A percentile compares a stretch with the other conserved stretches of the same genome.
Evolutionary conservation across 2,797 vertebrate genomes (phyloP).

Genomic region (Carcharodon carcharias): DNA sequence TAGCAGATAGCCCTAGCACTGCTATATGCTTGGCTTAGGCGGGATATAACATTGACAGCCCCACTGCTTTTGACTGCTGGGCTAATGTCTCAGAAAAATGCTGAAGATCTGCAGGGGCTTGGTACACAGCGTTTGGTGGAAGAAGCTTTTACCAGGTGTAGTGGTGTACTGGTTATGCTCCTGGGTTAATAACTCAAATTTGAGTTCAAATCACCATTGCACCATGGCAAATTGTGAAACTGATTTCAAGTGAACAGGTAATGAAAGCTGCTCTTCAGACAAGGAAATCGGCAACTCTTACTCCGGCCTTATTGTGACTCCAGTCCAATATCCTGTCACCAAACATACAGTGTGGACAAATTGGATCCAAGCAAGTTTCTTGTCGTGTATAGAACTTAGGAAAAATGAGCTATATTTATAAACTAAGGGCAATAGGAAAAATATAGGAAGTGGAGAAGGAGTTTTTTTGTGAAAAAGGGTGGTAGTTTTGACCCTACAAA

Average conservation of each 20-base stretch:
- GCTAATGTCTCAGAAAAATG: neutral
- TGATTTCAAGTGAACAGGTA: neutral
- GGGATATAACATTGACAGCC: neutral
- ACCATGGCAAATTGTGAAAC: neutral
- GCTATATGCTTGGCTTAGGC: neutral
- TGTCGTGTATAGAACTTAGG: neutral
- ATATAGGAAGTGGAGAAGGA: neutral
- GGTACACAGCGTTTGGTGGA: neutral
- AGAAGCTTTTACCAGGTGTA: neutral
- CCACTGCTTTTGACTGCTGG: neutral
- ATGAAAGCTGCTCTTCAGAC: neutral
- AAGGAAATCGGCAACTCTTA: neutral
- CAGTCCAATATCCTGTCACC: too few relatives aligned
- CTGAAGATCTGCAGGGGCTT: neutral
- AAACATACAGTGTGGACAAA: neutral
- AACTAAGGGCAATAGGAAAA: neutral
- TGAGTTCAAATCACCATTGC: neutral
- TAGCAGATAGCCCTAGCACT: neutral
- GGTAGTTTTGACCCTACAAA: neutral
- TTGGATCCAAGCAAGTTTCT: neutral
- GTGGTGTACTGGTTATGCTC: neutral
- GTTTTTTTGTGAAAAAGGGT: neutral
- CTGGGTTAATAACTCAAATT: neutral
- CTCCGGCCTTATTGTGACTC: neutral
- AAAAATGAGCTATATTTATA: neutral